These are phyloP conservation scores for Punctoribates punctum DNA, from an alignment of 2,888 invertebrate species.

Conservation along the genomic window DNA sequence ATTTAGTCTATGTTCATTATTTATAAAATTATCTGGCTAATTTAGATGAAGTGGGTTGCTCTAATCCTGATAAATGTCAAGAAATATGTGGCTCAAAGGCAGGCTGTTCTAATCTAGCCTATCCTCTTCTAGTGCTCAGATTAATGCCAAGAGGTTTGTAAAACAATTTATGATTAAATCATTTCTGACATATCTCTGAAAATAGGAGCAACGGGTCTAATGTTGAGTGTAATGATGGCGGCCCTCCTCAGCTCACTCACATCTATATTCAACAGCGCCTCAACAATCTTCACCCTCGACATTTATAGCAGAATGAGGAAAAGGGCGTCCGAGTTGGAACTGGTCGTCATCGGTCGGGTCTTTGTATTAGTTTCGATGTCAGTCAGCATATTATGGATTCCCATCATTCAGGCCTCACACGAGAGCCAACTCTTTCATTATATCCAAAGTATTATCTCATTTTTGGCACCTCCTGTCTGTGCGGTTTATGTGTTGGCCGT, in stretches of 20 bases:
- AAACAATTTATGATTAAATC: background rate
- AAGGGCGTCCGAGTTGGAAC: constrained; percentile 54
- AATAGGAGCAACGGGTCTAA: constrained; percentile 55
- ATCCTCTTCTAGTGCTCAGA: constrained; percentile 56
- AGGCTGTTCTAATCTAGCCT: constrained; percentile 58
- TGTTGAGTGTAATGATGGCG: constrained; percentile 59
- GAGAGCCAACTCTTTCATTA: constrained; percentile 59
- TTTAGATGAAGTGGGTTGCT: constrained; percentile 56
- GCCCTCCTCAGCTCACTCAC: constrained; percentile 58
- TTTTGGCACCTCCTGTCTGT: constrained; percentile 59
- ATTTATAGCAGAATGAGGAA: constrained; percentile 55
- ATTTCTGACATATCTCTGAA: too few relatives aligned
- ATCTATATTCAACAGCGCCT: constrained; percentile 58
- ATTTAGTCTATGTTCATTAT: too few relatives aligned
- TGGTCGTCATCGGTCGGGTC: constrained; percentile 56
- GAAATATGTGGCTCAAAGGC: constrained; percentile 53
- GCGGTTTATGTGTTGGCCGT: constrained; percentile 58
- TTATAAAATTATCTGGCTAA: too few relatives aligned
- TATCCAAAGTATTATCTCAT: constrained; percentile 59
- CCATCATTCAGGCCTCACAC: constrained; percentile 56
- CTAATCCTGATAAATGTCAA: constrained; percentile 54
- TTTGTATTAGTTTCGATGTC: constrained; percentile 52
- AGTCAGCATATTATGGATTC: constrained; percentile 55
- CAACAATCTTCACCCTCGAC: constrained; percentile 58
- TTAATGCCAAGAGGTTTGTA: constrained; percentile 55